These are phyloP conservation scores for Ibycter americanus DNA, from an alignment of 2,797 vertebrate species.

Conservation along the genomic window DNA sequence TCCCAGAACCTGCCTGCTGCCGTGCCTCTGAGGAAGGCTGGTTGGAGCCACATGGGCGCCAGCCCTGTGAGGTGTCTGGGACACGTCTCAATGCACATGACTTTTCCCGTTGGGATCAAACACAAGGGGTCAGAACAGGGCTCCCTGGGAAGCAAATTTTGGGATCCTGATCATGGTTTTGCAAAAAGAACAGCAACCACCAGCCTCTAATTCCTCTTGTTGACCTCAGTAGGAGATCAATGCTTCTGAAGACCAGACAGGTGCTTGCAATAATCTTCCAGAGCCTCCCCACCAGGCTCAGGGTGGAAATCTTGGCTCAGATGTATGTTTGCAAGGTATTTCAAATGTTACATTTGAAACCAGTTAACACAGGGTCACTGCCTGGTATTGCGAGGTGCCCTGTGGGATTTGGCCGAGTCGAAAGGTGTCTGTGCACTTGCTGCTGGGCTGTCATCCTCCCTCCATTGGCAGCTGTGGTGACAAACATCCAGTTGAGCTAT, in stretches of 20 bases:
- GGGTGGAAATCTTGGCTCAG: conserved; percentile 42
- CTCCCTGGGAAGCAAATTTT: not conserved
- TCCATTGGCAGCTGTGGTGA: conserved; percentile 10
- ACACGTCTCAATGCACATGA: not conserved
- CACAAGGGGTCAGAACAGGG: not conserved
- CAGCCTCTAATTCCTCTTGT: not conserved
- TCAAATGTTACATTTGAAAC: conserved; percentile 59
- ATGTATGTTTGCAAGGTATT: conserved; percentile 21
- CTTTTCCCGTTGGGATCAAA: conserved; percentile 50
- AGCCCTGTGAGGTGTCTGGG: not conserved
- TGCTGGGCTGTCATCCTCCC: conserved; percentile 60
- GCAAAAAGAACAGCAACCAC: not conserved
- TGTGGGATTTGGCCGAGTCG: not conserved
- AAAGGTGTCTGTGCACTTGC: conserved; percentile 33
- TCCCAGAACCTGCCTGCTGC: not conserved
- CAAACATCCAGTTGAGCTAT: conserved; percentile 47
- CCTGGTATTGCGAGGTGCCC: not conserved
- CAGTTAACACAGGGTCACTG: conserved; percentile 55
- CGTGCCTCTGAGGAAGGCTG: not conserved
- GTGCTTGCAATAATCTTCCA: conserved; percentile 54
- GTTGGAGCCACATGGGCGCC: not conserved
- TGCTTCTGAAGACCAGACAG: conserved; percentile 47
- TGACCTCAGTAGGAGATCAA: conserved; percentile 39
- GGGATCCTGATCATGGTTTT: not conserved
- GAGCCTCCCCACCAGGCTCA: conserved; percentile 47